Evolutionary conservation across 2,113 vertebrate genomes (phyloP).

Genomic region (Spea multiplicata): DNA sequence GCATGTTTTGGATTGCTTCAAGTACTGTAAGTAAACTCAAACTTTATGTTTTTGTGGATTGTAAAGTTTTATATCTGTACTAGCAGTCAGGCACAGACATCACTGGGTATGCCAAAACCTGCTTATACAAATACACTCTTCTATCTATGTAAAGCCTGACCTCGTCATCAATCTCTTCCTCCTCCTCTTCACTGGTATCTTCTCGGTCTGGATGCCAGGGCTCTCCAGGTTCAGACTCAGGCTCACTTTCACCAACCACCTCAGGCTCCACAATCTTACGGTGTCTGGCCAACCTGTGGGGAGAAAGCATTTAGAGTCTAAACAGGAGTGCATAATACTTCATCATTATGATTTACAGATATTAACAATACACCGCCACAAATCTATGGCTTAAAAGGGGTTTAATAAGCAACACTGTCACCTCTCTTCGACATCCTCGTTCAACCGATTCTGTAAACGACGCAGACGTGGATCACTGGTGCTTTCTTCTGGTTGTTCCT

Average conservation of each 20-base stretch:
- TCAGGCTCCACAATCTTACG: slow-evolving; percentile 94
- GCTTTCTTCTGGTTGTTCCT: slow-evolving; percentile 84
- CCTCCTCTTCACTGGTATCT: slow-evolving; percentile 92
- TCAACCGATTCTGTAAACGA: slow-evolving; percentile 87
- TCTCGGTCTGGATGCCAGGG: slow-evolving; percentile 87
- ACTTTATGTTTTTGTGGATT: too few species aligned
- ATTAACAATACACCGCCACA: too few species aligned
- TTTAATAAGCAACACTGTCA: slow-evolving; percentile 53
- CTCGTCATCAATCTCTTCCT: slow-evolving; percentile 86
- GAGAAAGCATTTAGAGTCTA: neutral
- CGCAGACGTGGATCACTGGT: slow-evolving; percentile 89
- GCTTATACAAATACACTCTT: too few species aligned
- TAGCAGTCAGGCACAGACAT: too few species aligned
- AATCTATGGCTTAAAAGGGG: neutral
- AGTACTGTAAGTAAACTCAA: too few species aligned
- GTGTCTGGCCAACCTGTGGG: slow-evolving; percentile 83
- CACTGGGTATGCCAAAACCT: too few species aligned
- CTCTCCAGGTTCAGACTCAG: slow-evolving; percentile 87
- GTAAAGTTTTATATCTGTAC: too few species aligned
- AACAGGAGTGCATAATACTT: too few species aligned
- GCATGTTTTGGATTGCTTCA: too few species aligned
- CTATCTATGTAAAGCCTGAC: slow-evolving; percentile 55
- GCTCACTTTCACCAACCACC: slow-evolving; percentile 88
- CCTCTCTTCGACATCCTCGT: slow-evolving; percentile 95
- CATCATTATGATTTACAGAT: too few species aligned